Conservation (phyloP, 2,797 vertebrate species). For the Micrastur ruficollis region DNA sequence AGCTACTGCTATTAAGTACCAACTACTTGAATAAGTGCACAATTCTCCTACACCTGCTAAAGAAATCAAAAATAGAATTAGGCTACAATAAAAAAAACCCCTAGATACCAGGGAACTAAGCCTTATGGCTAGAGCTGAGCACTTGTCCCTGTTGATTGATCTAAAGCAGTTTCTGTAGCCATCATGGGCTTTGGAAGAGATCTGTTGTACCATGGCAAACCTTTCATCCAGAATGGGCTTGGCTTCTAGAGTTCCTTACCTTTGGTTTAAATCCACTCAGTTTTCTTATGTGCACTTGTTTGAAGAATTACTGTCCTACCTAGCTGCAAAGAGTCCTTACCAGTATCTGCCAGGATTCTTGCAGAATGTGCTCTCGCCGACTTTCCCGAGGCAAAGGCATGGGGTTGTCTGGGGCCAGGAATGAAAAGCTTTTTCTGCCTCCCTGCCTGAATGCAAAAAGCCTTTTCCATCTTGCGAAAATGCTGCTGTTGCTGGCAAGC, state of each 20-base stretch:
- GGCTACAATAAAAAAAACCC: neutral
- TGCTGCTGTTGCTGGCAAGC: neutral
- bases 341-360: neutral
- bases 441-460: neutral
- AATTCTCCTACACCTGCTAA: neutral
- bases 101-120: neutral
- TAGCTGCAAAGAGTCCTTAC: neutral
- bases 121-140: neutral
- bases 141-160: neutral
- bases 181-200: neutral
- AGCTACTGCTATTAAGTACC: neutral
- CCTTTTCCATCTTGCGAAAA: neutral
- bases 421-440: neutral
- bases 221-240: neutral
- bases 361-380: neutral
- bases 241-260: neutral
- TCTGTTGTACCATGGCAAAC: neutral
- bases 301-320: neutral
- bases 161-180: neutral
- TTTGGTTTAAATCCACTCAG: neutral
- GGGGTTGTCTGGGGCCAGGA: neutral
- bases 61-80: neutral
- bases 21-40: neutral
- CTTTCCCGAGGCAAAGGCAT: neutral
- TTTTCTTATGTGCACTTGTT: neutral